Conservation (phyloP, 2,113 vertebrate species). For the Alligator mississippiensis region DNA sequence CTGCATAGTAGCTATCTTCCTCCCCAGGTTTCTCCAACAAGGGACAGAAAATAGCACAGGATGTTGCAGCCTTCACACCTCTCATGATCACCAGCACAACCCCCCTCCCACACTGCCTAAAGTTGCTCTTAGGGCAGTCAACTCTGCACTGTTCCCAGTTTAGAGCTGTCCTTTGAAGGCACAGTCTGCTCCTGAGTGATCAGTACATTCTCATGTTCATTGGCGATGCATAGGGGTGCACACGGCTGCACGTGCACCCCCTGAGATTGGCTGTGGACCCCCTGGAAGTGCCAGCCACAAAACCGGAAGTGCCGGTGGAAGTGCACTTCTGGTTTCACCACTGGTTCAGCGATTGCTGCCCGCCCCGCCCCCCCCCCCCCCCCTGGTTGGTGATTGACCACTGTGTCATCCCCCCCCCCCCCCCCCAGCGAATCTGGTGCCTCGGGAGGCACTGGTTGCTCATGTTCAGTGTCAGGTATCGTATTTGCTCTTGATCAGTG, state of each 20-base stretch:
- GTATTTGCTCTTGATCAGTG: neutral
- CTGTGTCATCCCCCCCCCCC: too few species aligned
- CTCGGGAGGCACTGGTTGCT: too few species aligned
- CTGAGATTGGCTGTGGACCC: too few species aligned
- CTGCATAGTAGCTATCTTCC: conserved; percentile 6
- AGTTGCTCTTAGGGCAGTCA: neutral
- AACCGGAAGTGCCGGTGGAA: too few species aligned
- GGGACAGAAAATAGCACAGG: neutral
- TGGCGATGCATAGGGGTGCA: neutral
- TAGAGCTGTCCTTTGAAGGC: neutral
- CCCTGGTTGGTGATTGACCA: too few species aligned
- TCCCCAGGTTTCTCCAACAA: neutral
- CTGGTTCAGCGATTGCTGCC: too few species aligned
- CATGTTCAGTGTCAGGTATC: neutral
- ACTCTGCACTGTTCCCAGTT: neutral
- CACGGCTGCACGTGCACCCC: too few species aligned
- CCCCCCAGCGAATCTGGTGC: too few species aligned
- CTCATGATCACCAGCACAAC: neutral
- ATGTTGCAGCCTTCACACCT: neutral
- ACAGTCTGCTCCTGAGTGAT: neutral
- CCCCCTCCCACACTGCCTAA: neutral
- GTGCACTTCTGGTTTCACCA: too few species aligned
- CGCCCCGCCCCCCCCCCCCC: too few species aligned
- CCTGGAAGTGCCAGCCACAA: too few species aligned
- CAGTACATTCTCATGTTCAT: neutral